Conservation (phyloP, 2,113 vertebrate species). For the Labeo catla region DNA sequence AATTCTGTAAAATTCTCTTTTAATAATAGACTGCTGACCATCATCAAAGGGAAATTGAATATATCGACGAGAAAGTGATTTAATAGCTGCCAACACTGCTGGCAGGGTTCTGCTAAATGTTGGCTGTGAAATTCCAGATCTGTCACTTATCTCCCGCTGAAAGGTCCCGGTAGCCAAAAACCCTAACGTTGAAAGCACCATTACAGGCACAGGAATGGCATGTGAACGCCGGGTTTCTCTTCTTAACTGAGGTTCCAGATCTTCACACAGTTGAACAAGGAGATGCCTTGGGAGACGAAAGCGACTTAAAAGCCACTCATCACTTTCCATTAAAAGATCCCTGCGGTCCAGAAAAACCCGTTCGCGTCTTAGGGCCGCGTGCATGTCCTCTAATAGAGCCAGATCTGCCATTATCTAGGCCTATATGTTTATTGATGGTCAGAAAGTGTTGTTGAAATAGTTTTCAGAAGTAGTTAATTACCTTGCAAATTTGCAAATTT, state of each 20-base stretch:
- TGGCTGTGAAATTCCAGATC: slow-evolving; percentile 5
- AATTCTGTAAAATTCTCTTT: slow-evolving; percentile 22
- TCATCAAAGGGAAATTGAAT: slow-evolving; percentile 12
- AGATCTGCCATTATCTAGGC: background rate
- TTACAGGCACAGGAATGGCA: background rate
- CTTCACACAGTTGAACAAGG: background rate
- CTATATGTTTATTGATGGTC: no score
- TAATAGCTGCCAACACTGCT: slow-evolving; percentile 34
- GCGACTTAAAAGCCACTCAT: slow-evolving; percentile 19
- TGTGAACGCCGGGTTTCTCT: background rate
- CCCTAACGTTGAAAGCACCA: slow-evolving; percentile 6
- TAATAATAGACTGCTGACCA: slow-evolving; percentile 16
- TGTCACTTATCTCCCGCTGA: background rate
- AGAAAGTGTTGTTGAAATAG: no score
- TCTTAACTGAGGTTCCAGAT: background rate
- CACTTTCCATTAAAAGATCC: background rate
- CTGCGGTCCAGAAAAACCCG: background rate
- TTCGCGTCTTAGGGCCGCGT: background rate
- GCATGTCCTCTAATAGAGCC: background rate
- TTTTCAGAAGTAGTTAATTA: no score
- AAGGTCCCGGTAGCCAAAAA: slow-evolving; percentile 23
- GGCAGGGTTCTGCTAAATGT: slow-evolving; percentile 13
- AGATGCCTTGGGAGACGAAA: background rate
- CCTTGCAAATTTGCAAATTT: no score
- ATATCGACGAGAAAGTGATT: background rate